phyloP scores from a whole-genome alignment of 1,140 invertebrate genomes.

The Pseudomyrmex pallidus region DNA sequence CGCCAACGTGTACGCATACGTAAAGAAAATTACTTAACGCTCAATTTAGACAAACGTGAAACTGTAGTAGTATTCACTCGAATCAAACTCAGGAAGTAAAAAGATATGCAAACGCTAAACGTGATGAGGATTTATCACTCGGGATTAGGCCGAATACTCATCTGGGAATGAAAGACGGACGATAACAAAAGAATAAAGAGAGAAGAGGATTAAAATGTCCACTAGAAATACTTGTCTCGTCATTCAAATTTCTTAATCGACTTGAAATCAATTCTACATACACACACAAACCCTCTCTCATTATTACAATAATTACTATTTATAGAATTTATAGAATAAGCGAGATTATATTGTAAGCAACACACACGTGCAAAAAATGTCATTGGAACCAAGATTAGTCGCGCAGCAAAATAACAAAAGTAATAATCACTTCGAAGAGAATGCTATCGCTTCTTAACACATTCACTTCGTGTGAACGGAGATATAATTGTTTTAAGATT shows the following conservation, averaged over 20 bases:
- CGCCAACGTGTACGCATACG: not conserved
- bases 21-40: not conserved
- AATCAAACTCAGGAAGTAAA: conserved; percentile 72
- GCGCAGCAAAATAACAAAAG: conserved; percentile 31
- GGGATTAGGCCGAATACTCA: conserved; percentile 69
- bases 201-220: conserved; percentile 30
- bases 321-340: not conserved
- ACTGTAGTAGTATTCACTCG: conserved; percentile 46
- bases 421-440: conserved; percentile 9
- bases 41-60: conserved; percentile 60
- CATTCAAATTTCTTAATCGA: not conserved
- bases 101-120: conserved; percentile 58
- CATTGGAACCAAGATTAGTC: conserved; percentile 23
- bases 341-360: not conserved
- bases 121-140: conserved; percentile 68
- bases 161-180: conserved; percentile 49
- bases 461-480: not conserved
- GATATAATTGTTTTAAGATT: too few relatives aligned
- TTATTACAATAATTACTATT: not conserved
- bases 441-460: conserved; percentile 14
- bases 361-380: conserved; percentile 13
- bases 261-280: conserved; percentile 3
- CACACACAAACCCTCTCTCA: not conserved
- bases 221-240: conserved; percentile 16
- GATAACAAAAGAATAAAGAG: conserved; percentile 14